Evolutionary conservation across 2,888 invertebrate species (phyloP).

Genomic region (Pherbina coryleti): DNA sequence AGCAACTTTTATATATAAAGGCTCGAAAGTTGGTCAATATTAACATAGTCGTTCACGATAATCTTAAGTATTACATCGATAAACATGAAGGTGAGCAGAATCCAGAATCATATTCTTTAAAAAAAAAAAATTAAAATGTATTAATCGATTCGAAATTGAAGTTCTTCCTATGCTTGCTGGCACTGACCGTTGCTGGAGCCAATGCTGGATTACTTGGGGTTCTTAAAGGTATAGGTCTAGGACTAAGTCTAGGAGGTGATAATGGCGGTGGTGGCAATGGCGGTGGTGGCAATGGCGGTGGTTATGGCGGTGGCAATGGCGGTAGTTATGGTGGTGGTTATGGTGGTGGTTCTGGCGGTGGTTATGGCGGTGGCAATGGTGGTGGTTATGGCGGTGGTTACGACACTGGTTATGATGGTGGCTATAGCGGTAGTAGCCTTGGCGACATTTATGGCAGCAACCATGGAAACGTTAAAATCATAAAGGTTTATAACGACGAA

Average conservation of each 20-base stretch:
- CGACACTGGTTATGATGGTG: too few relatives aligned
- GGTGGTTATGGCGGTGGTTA: constrained; percentile 13
- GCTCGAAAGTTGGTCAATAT: neutral
- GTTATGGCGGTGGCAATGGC: constrained; percentile 8
- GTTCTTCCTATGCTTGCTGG: constrained; percentile 42
- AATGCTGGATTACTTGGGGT: constrained; percentile 26
- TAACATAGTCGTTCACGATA: neutral
- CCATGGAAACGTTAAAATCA: too few relatives aligned
- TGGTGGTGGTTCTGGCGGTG: too few relatives aligned
- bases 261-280: constrained; percentile 42
- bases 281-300: neutral
- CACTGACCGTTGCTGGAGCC: constrained; percentile 35
- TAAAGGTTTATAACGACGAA: neutral
- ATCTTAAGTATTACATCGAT: neutral
- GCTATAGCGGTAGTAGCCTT: too few relatives aligned
- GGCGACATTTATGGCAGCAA: neutral
- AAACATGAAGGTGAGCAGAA: neutral
- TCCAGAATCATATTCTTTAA: neutral
- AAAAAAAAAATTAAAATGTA: neutral
- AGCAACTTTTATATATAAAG: neutral
- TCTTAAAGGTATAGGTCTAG: constrained; percentile 5
- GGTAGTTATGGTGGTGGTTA: constrained; percentile 39
- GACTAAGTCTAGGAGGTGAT: constrained; percentile 42
- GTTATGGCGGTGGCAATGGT: constrained; percentile 30
- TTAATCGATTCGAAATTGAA: neutral